Conservation (phyloP, 2,113 vertebrate genomes). For the Callaeas wilsoni region DNA sequence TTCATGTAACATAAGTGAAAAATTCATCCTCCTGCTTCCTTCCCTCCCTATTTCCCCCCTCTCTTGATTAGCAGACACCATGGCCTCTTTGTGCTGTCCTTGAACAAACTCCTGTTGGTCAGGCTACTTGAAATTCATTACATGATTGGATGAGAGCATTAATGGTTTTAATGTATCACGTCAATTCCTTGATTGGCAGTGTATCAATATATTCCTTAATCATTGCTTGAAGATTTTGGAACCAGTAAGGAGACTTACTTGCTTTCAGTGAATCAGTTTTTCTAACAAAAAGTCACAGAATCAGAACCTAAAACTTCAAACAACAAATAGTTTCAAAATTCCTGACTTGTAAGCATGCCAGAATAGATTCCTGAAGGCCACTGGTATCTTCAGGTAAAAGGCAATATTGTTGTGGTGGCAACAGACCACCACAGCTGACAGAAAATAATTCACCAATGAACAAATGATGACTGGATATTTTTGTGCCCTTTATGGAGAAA, state of each 20-base stretch:
- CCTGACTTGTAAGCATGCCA: background rate
- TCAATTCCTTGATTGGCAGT: background rate
- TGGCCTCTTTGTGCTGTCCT: background rate
- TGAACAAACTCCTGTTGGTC: background rate
- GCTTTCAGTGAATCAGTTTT: background rate
- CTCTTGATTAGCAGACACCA: background rate
- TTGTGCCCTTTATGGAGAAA: background rate
- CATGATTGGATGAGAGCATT: background rate
- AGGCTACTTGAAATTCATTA: background rate
- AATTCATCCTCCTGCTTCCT: background rate
- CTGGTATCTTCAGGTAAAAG: background rate
- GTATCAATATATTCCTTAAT: background rate
- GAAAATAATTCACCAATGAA: background rate
- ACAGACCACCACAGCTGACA: background rate
- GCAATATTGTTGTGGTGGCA: background rate
- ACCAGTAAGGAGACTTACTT: background rate
- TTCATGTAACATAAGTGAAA: background rate
- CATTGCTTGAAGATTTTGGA: background rate
- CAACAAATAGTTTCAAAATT: background rate
- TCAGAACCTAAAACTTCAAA: background rate
- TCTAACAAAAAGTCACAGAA: background rate
- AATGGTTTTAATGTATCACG: background rate
- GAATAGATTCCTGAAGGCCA: background rate
- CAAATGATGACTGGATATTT: background rate
- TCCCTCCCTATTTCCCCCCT: accelerated